Percentiles rank a stretch among this genome's conserved stretches.
These are phyloP conservation scores for Suillia variegata DNA, from an alignment of 2,888 invertebrate species.

Conservation along the genomic window DNA sequence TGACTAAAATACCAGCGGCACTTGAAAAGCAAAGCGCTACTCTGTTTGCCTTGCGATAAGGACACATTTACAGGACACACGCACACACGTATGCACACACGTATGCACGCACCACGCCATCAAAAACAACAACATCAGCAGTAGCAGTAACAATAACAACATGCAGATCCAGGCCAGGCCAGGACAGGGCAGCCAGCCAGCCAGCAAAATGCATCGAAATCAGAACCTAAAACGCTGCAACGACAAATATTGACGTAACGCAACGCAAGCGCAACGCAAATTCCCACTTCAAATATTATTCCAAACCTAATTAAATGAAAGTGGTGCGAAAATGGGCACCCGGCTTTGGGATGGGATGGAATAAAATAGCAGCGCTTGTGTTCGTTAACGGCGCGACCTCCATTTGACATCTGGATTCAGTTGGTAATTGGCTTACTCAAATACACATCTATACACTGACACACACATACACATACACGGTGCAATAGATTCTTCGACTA, in stretches of 20 bases:
- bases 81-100: constrained; percentile 7
- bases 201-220: constrained; percentile 23
- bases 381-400: not conserved
- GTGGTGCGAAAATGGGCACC: constrained; percentile 32
- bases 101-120: constrained; percentile 23
- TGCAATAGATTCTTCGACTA: no score
- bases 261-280: constrained; percentile 22
- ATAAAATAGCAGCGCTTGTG: not conserved
- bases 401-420: not conserved
- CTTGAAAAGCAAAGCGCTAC: constrained; percentile 35
- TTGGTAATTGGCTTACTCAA: not conserved
- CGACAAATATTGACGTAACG: constrained; percentile 40
- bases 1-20: constrained; percentile 7
- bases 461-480: no score
- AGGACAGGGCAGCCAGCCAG: constrained; percentile 21
- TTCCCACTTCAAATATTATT: constrained; percentile 52
- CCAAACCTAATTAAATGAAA: constrained; percentile 54
- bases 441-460: no score
- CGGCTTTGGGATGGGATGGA: not conserved
- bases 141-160: constrained; percentile 1
- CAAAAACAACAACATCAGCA: no score
- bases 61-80: constrained; percentile 13
- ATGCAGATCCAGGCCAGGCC: constrained; percentile 19
- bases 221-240: constrained; percentile 15
- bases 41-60: constrained; percentile 49